phyloP scores from a whole-genome alignment of 2,888 invertebrate genomes.

The Tipula vernalis region DNA sequence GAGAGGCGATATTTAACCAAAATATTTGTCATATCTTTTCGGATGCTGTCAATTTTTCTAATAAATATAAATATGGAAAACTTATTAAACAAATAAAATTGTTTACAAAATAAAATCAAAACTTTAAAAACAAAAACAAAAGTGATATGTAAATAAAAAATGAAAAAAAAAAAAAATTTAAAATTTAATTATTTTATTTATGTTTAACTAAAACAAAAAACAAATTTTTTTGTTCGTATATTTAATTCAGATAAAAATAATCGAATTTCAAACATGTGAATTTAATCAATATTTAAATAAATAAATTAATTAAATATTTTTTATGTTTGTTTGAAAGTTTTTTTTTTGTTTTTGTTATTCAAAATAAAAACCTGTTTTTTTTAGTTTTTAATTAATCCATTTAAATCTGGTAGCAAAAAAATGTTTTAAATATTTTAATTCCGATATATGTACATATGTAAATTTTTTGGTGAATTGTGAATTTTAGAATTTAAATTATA shows the following conservation, averaged over 20 bases:
- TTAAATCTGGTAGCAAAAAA: neutral
- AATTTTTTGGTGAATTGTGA: too few relatives aligned
- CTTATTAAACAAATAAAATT: neutral
- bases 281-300: neutral
- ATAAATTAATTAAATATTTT: neutral
- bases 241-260: neutral
- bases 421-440: too few relatives aligned
- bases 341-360: neutral
- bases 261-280: neutral
- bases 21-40: neutral
- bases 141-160: too few relatives aligned
- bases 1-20: neutral
- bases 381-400: neutral
- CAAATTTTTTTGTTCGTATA: neutral
- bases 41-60: neutral
- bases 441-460: too few relatives aligned
- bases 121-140: neutral
- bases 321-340: neutral
- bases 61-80: neutral
- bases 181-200: neutral
- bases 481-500: too few relatives aligned
- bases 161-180: neutral
- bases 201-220: neutral
- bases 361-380: neutral
- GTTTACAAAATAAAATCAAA: neutral